Evolutionary conservation across 2,888 invertebrate genomes (phyloP).

Genomic region (Xanthorhoe designata): DNA sequence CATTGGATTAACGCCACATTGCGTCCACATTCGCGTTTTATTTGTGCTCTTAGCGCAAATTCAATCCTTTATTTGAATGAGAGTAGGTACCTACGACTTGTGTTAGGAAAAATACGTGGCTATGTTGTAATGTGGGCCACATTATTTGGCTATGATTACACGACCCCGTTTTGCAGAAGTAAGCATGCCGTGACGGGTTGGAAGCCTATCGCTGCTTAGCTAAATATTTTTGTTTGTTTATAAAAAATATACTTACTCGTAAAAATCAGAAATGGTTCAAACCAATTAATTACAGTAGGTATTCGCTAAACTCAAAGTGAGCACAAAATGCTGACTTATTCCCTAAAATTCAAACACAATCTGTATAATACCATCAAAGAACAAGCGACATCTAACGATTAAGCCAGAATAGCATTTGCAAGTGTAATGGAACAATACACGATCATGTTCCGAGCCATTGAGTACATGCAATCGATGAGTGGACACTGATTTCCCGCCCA

Average conservation of each 20-base stretch:
- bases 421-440: conserved; percentile 70
- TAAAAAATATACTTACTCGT: too few relatives aligned
- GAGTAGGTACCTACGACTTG: background rate
- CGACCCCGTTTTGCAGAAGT: too few relatives aligned
- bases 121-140: too few relatives aligned
- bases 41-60: conserved; percentile 16
- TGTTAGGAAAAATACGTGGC: background rate
- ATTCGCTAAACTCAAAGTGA: too few relatives aligned
- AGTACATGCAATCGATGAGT: conserved; percentile 63
- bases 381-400: conserved; percentile 17
- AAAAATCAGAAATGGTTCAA: too few relatives aligned
- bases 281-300: too few relatives aligned
- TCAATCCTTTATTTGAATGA: conserved; percentile 2
- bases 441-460: conserved; percentile 68
- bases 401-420: conserved; percentile 49
- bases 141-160: too few relatives aligned
- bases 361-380: conserved; percentile 10
- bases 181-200: too few relatives aligned
- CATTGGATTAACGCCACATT: conserved; percentile 28
- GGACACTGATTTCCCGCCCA: conserved; percentile 69
- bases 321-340: background rate
- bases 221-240: too few relatives aligned
- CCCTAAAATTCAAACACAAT: background rate
- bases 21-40: conserved; percentile 13
- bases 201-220: too few relatives aligned